Percentiles rank a stretch among this genome's conserved stretches.
Conservation (phyloP, 2,888 invertebrate species). For the Beris morrisii region DNA sequence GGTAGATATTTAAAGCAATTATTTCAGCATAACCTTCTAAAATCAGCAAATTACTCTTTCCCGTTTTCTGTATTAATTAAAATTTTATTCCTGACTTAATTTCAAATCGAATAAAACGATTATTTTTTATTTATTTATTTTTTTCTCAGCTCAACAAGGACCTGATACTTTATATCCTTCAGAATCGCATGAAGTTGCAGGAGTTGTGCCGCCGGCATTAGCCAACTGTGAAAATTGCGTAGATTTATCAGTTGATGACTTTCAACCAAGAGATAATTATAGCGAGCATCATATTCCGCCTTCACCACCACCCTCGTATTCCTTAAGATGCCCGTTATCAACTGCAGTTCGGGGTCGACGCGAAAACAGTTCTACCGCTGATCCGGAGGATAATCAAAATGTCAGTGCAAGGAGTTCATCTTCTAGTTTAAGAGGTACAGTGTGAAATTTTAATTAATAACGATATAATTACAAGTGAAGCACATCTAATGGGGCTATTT, state of each 20-base stretch:
- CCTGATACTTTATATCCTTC: not conserved
- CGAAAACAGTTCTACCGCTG: not conserved
- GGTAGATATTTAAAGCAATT: too few species aligned
- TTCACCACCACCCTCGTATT: conserved; percentile 25
- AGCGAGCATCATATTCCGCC: conserved; percentile 10
- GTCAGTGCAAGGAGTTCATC: not conserved
- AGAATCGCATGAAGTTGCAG: not conserved
- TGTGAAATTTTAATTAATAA: too few species aligned
- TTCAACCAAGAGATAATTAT: not conserved
- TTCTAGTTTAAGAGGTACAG: conserved; percentile 13
- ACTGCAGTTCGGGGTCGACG: not conserved
- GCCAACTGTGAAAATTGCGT: not conserved
- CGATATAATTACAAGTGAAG: not conserved
- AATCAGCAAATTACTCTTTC: too few species aligned
- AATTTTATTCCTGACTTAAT: too few species aligned
- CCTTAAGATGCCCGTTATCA: not conserved
- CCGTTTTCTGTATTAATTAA: too few species aligned
- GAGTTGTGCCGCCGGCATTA: not conserved
- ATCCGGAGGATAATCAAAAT: conserved; percentile 8
- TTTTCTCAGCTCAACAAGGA: not conserved
- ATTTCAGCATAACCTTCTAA: too few species aligned
- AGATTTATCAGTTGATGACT: not conserved
- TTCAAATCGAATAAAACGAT: too few species aligned
- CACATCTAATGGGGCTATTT: too few species aligned
- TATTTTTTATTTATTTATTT: not conserved